Conservation (phyloP, 2,888 invertebrate genomes). For the Yponomeuta plumbellus region DNA sequence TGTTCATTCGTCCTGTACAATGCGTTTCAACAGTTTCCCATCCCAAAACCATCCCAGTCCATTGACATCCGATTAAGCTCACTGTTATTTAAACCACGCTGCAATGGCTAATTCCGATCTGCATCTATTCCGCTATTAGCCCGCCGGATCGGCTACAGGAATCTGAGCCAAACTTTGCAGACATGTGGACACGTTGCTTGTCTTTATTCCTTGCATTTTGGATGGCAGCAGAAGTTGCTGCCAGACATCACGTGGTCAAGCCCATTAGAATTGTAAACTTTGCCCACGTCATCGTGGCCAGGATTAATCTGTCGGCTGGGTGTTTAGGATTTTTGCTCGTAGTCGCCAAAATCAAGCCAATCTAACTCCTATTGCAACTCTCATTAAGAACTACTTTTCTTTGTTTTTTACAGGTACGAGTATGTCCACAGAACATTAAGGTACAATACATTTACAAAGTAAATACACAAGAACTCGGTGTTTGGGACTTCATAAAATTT, state of each 20-base stretch:
- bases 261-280: constrained; percentile 44
- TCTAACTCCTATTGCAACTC: not conserved
- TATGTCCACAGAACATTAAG: not conserved
- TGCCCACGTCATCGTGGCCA: constrained; percentile 22
- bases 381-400: not conserved
- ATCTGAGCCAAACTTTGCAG: constrained; percentile 40
- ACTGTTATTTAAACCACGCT: not conserved
- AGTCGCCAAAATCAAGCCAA: not conserved
- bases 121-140: constrained; percentile 12
- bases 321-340: not conserved
- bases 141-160: constrained; percentile 27
- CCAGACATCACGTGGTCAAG: constrained; percentile 24
- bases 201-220: constrained; percentile 62
- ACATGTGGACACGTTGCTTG: constrained; percentile 43
- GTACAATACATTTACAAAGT: not conserved
- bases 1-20: no score
- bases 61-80: not conserved
- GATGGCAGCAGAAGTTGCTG: constrained; percentile 32
- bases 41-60: not conserved
- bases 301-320: not conserved
- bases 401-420: not conserved
- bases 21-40: not conserved
- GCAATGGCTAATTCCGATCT: constrained; percentile 31
- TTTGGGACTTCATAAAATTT: constrained; percentile 53
- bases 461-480: not conserved